Evolutionary conservation across 2,797 vertebrate species (phyloP), one percentile per base, ranked within the genome.

Genomic region (Astyanax mexicanus): DNA sequence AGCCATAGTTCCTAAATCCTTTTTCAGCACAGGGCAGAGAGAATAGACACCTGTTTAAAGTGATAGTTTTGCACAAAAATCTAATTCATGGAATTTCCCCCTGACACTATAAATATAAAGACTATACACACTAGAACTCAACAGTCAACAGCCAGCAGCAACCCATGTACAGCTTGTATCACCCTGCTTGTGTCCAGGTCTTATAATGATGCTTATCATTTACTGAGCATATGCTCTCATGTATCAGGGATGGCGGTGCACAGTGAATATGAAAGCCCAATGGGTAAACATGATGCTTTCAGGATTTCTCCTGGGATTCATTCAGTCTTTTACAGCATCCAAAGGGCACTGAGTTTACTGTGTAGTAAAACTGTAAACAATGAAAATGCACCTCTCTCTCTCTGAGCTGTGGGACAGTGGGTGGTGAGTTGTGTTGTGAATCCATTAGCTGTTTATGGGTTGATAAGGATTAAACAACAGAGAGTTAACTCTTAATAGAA

Each of bases 361-460:
- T 17, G 29, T 65, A 32, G 37, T 79, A 60, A 49, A 73, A 65
- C 74, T 45, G 6, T 17, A 40, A 42, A 72, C 12, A 25, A 23
- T 21, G 60, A 54, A 4, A 54, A 5, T 54, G 13, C 0, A 17
- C 10, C 13, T 15, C 8, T 19, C 21, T 57, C 6, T 57, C 54
- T 6, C 6, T 32, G n/a, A 32, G 58, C 61, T 79, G 57, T 45
- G 58, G 77, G 42, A 32, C 78, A 74, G 60, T 79, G 58, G 35
- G 58, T 61, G 49, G 67, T 70, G 69, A 79, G 64, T 55, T 67
- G 62, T 62, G n/a, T 27, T n/a, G 17, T 19, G 7, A 52, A 52
- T 52, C 49, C 49, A 52, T 52, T 29, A 29, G 0, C 13, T 29
- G 27, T 57, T 32, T 32, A 13, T 4, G 44, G 12, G 42, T 13